phyloP scores from a whole-genome alignment of 1,140 invertebrate species.

The Euborellia annulipes region DNA sequence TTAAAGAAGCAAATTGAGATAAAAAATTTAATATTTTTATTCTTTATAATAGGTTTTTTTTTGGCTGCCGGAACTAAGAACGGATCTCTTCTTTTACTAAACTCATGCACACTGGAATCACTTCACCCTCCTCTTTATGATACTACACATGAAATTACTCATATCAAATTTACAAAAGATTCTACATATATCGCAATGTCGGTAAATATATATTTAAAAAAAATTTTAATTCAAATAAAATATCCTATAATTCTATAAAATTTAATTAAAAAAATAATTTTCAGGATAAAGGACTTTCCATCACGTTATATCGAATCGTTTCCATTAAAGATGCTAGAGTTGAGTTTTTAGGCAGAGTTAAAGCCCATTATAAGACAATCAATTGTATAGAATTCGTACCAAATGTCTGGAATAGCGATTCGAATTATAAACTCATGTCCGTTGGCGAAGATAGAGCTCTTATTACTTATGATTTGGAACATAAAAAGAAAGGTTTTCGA shows the following conservation, averaged over 20 bases:
- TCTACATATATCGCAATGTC: not conserved
- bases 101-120: slow-evolving; percentile 37
- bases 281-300: slow-evolving; percentile 32
- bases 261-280: slow-evolving; percentile 3
- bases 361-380: slow-evolving; percentile 36
- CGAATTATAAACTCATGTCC: slow-evolving; percentile 32
- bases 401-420: slow-evolving; percentile 5
- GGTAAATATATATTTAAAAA: not conserved
- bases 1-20: no score
- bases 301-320: slow-evolving; percentile 33
- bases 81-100: slow-evolving; percentile 30
- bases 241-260: not conserved
- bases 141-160: not conserved
- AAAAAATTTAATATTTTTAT: no score
- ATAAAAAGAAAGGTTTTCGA: slow-evolving; percentile 29
- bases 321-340: slow-evolving; percentile 24
- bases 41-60: no score
- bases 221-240: not conserved
- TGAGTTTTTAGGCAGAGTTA: slow-evolving; percentile 37
- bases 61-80: slow-evolving; percentile 21
- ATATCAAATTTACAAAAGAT: not conserved
- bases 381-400: slow-evolving; percentile 33
- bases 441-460: slow-evolving; percentile 42
- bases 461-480: slow-evolving; percentile 48
- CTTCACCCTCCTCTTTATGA: slow-evolving; percentile 25